phyloP scores from a whole-genome alignment of 2,888 invertebrate genomes.

The Melangyna quadrimaculata region DNA sequence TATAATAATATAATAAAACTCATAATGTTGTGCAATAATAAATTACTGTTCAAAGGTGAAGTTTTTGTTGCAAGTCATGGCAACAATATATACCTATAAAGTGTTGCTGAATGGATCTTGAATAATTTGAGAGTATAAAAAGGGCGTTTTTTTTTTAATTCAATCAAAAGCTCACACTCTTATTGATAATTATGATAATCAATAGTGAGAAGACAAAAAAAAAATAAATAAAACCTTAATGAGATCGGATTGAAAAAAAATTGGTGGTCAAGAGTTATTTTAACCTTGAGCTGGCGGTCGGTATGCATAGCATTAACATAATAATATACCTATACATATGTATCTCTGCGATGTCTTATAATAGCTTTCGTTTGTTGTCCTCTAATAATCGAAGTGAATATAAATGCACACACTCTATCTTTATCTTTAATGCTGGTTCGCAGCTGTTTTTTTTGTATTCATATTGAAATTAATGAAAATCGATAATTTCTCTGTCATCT shows the following conservation, averaged over 20 bases:
- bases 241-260: slow-evolving; percentile 25
- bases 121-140: not conserved
- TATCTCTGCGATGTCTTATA: slow-evolving; percentile 14
- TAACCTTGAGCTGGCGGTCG: slow-evolving; percentile 23
- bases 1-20: not conserved
- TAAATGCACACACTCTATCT: not conserved
- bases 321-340: not conserved
- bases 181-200: slow-evolving; percentile 11
- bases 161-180: slow-evolving; percentile 25
- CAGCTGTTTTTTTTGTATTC: slow-evolving; percentile 21
- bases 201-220: not conserved
- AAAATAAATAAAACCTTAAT: slow-evolving; percentile 23
- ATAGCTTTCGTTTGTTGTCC: not conserved
- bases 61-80: slow-evolving; percentile 14
- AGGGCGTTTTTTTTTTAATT: slow-evolving; percentile 49
- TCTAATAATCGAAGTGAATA: slow-evolving; percentile 20
- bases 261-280: slow-evolving; percentile 27
- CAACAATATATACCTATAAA: not conserved
- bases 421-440: not conserved
- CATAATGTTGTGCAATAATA: slow-evolving; percentile 32
- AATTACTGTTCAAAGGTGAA: slow-evolving; percentile 33
- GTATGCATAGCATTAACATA: too few species aligned
- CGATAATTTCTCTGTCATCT: slow-evolving; percentile 33
- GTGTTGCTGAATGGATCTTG: slow-evolving; percentile 4
- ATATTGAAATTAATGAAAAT: slow-evolving; percentile 31